Conservation (phyloP, 1,140 invertebrate genomes). For the Megathymus violae region DNA sequence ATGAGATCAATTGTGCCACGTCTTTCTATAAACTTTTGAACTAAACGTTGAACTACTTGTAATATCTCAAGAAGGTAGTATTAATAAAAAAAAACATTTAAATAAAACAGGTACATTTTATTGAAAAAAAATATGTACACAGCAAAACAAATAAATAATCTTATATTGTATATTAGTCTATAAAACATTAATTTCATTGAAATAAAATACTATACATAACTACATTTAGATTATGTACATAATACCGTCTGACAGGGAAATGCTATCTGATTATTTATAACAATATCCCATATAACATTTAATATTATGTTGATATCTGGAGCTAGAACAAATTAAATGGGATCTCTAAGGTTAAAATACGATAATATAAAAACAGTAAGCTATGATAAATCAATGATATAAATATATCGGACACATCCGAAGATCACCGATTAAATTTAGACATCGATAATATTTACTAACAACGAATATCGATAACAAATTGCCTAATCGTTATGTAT, state of each 20-base stretch:
- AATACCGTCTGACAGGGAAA: conserved; percentile 75
- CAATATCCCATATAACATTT: conserved; percentile 75
- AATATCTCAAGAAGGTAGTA: too few species aligned
- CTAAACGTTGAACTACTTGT: too few species aligned
- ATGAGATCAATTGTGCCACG: too few species aligned
- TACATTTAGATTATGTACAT: conserved; percentile 81
- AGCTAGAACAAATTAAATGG: conserved; percentile 64
- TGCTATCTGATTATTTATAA: conserved; percentile 65
- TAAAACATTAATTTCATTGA: conserved; percentile 83
- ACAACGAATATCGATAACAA: conserved; percentile 74
- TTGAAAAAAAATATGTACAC: conserved; percentile 83
- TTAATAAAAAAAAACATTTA: conserved; percentile 52
- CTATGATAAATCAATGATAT: conserved; percentile 67
- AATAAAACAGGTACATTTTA: conserved; percentile 83
- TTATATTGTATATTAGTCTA: conserved; percentile 83
- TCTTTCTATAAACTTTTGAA: too few species aligned
- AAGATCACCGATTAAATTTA: conserved; percentile 75
- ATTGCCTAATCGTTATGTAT: conserved; percentile 69
- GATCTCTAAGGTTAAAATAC: conserved; percentile 70
- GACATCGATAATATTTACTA: conserved; percentile 69
- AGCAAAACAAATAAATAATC: conserved; percentile 84
- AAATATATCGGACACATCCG: conserved; percentile 59
- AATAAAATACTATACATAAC: conserved; percentile 83
- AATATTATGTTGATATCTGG: conserved; percentile 73
- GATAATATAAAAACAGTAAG: conserved; percentile 76